Evolutionary conservation across 1,140 invertebrate species (phyloP), one percentile per base, ranked within the genome.

Genomic region (Bathynomus jamesi): DNA sequence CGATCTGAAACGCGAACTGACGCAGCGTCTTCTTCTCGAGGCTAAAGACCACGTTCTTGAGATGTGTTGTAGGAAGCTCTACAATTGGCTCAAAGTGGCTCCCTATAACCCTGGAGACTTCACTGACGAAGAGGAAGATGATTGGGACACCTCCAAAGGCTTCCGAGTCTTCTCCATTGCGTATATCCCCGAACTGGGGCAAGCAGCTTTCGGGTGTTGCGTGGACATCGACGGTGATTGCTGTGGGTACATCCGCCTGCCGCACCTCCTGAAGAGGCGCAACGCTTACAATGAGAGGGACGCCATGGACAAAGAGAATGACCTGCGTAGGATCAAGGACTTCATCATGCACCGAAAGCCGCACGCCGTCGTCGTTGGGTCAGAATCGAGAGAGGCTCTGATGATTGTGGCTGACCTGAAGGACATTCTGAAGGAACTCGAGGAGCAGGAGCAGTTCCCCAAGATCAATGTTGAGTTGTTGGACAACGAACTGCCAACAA

Each of bases 311-410:
- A 93, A 93, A 85, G 87, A 93, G 81, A 86, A 89, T 3, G 95
- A 98, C 83, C 80, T 98, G 63, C 81, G 87, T 10, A 90, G 89
- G 27, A 80, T 99, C 5, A 87, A 88, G 65, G 88, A 94, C 74
- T 97, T 99, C 76, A 93, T 99, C 29, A 81, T 87, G 0, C 87
- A 86, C 1, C 96, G 96, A 80, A 95, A 95, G 79, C 97, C 98
- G 0, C 97, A 99, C 82, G 89, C 96, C 4, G 89, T 99, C 64
- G 90, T 89, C 0, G 88, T 99, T 30, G 90, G 93, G 4, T 94
- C 92, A 0, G 95, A 98, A 82, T 94, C 94, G 0, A 86, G 94
- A 25, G 91, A 94, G 78, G 94, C 94, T 0, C 78, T 91, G 11
- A 91, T 89, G 86, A 86, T 99, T 0, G 87, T 89, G n/a, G 87